A percentile compares a stretch with the other conserved stretches of the same genome.
Evolutionary conservation across 2,888 invertebrate species (phyloP).

Genomic region (Pammene fasciana): DNA sequence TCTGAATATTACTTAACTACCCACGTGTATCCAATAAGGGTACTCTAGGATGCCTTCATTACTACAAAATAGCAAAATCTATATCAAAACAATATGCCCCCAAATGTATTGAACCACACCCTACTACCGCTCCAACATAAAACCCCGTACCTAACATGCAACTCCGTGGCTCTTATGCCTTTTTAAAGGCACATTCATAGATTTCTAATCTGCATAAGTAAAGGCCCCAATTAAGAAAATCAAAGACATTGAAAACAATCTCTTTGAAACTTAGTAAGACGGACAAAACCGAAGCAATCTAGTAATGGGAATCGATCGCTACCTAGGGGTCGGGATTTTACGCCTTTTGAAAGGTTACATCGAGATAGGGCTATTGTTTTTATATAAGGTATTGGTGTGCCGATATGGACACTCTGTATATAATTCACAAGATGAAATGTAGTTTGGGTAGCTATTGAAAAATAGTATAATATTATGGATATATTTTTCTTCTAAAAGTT

Average conservation of each 20-base stretch:
- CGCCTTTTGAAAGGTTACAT: constrained; percentile 15
- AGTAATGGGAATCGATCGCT: constrained; percentile 73
- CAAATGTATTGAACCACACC: constrained; percentile 3
- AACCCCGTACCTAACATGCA: too few relatives aligned
- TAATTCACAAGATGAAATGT: too few relatives aligned
- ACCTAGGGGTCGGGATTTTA: constrained; percentile 48
- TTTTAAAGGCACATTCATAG: not conserved
- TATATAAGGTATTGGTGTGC: not conserved
- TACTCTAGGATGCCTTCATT: not conserved
- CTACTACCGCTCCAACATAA: not conserved
- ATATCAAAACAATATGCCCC: constrained; percentile 6
- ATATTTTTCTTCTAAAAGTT: too few relatives aligned
- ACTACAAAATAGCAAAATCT: not conserved
- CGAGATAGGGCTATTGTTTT: constrained; percentile 21
- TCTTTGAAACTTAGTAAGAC: constrained; percentile 46
- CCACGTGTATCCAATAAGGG: too few relatives aligned
- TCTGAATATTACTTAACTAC: too few relatives aligned
- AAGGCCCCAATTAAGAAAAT: constrained; percentile 40
- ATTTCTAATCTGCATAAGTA: constrained; percentile 40
- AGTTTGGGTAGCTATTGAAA: too few relatives aligned
- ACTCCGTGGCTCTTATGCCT: not conserved
- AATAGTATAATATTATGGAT: too few relatives aligned
- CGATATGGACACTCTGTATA: too few relatives aligned
- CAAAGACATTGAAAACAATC: constrained; percentile 41
- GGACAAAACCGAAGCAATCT: constrained; percentile 74